These are phyloP conservation scores for Bombus polaris DNA, from an alignment of 1,140 invertebrate genomes.

Conservation along the genomic window DNA sequence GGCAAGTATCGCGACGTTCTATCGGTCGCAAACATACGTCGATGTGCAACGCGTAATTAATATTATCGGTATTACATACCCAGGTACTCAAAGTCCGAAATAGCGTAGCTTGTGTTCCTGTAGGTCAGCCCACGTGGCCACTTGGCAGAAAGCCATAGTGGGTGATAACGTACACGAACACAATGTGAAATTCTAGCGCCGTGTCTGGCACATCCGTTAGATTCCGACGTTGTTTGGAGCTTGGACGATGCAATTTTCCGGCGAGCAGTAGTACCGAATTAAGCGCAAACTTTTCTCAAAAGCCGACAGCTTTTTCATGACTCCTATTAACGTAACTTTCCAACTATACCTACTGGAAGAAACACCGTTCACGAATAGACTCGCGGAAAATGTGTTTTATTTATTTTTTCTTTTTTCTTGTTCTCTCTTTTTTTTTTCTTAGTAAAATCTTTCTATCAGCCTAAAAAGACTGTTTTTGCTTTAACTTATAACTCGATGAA, in stretches of 20 bases:
- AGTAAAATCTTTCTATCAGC: no score
- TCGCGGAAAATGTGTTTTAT: no score
- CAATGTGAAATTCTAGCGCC: constrained; percentile 51
- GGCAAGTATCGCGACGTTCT: neutral
- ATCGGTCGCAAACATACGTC: constrained; percentile 17
- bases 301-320: neutral
- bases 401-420: no score
- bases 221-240: neutral
- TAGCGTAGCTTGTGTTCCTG: constrained; percentile 42
- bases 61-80: constrained; percentile 25
- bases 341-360: neutral
- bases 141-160: constrained; percentile 53
- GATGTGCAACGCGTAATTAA: constrained; percentile 11
- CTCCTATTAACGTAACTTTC: neutral
- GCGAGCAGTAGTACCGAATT: constrained; percentile 17
- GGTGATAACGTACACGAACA: constrained; percentile 53
- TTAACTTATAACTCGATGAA: no score
- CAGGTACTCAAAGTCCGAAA: constrained; percentile 33
- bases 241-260: constrained; percentile 30
- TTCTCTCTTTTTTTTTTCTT: fast-evolving
- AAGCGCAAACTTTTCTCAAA: constrained; percentile 27
- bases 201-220: constrained; percentile 19
- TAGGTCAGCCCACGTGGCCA: constrained; percentile 44
- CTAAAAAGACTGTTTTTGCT: neutral
- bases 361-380: neutral